Evolutionary conservation across 2,797 vertebrate genomes (phyloP), one percentile per base, ranked within the genome.

Genomic region (Ptychadena robeensis): DNA sequence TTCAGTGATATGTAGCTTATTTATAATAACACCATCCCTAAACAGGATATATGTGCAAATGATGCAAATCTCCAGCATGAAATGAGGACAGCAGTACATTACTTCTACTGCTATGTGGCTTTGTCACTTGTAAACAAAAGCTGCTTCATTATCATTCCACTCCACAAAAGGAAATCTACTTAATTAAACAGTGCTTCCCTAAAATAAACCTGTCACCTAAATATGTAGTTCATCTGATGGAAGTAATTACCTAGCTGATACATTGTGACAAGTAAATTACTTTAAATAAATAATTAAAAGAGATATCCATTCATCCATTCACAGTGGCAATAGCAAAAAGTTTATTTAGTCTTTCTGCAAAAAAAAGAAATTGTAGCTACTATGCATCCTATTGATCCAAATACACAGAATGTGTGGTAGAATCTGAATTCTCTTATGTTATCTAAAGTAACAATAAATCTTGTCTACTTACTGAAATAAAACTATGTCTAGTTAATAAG

Each of bases 191-290:
- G 59, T 61, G 59, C 59, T 25, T 61, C 59, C 59, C 59, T 61
- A 61, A 67, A 67, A 31, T 67, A 67, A 67, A 69, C 67, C 34
- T 69, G 67, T 38, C 67, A 69, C 34, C 28, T 69, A 35, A 38
- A 38, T 69, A 38, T 69, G 67, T 69, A 32, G 32, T 34, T 69
- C n/a, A 66, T 66, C 10, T 32, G 31, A 66, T 66, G 30, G 10
- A 31, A 15, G 64, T 35, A 67, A 67, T 35, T 67, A 34, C 65
- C 8, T 18, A n/a, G 12, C 67, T 69, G 67, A 69, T 66, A 66
- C 34, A 35, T 7, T 38, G 67, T 69, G 34, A 27, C 22, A 69
- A 69, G 31, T n/a, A 35, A 69, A 66, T 61, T 25, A 61, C 59
- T 61, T 61, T 61, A 61, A 61, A 61, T 67, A 67, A 67, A 44